Evolutionary conservation across 2,888 invertebrate species (phyloP).

Genomic region (Drosophila engyochracea): DNA sequence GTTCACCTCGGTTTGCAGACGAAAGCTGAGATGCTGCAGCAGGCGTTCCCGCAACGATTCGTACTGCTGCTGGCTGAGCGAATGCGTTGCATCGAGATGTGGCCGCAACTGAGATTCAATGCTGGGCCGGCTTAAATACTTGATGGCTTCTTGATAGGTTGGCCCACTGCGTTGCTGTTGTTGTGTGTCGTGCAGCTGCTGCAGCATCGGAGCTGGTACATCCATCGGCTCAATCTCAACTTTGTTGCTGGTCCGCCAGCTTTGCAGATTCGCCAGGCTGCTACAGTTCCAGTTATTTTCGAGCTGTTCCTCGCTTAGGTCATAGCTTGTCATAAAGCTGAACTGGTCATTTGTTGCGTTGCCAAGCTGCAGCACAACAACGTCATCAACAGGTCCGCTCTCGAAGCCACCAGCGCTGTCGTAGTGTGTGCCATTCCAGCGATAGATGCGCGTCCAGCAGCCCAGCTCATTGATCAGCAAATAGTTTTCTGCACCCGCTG

Average conservation of each 20-base stretch:
- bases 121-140: slow-evolving; percentile 47
- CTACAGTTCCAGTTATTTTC: slow-evolving; percentile 29
- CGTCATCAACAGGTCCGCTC: slow-evolving; percentile 86
- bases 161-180: slow-evolving; percentile 37
- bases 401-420: slow-evolving; percentile 73
- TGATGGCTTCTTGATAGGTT: slow-evolving; percentile 58
- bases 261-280: slow-evolving; percentile 32
- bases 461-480: slow-evolving; percentile 79
- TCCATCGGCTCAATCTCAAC: slow-evolving; percentile 37
- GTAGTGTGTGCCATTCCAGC: slow-evolving; percentile 83
- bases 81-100: slow-evolving; percentile 30
- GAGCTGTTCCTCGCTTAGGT: slow-evolving; percentile 31
- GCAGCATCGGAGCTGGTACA: slow-evolving; percentile 19
- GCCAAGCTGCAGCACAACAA: slow-evolving; percentile 74
- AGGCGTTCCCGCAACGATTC: slow-evolving; percentile 57
- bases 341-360: slow-evolving; percentile 75
- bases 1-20: slow-evolving; percentile 76
- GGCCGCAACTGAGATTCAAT: slow-evolving; percentile 62
- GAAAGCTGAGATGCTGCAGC: slow-evolving; percentile 68
- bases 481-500: slow-evolving; percentile 38
- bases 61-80: slow-evolving; percentile 59
- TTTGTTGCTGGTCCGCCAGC: slow-evolving; percentile 29
- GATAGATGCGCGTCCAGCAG: slow-evolving; percentile 85
- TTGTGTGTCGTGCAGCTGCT: slow-evolving; percentile 36
- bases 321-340: slow-evolving; percentile 82